phyloP scores from a whole-genome alignment of 1,140 invertebrate species.

The Bombus polaris region DNA sequence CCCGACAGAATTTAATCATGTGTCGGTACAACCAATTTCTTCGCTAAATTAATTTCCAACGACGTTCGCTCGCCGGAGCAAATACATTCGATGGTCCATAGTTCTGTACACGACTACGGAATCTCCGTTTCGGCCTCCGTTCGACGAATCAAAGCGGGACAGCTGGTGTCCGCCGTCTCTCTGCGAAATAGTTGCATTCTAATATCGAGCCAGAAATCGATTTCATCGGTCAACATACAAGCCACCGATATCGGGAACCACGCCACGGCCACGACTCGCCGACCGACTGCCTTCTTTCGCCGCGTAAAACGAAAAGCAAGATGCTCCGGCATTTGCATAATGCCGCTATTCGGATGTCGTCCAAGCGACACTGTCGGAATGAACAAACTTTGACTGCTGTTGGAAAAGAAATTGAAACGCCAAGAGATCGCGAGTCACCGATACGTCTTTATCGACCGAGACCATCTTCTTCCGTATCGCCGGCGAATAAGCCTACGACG shows the following conservation, averaged over 20 bases:
- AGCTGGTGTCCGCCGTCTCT: neutral
- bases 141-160: constrained; percentile 23
- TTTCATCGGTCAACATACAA: constrained; percentile 48
- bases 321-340: constrained; percentile 7
- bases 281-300: no score
- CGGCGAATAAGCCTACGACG: neutral
- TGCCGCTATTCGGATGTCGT: constrained; percentile 1
- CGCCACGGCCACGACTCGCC: neutral
- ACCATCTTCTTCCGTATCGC: neutral
- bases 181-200: constrained; percentile 63
- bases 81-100: neutral
- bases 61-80: constrained; percentile 2
- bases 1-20: constrained; percentile 31
- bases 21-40: constrained; percentile 43
- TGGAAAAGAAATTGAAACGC: neutral
- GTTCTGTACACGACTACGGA: no score
- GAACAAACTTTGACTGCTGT: neutral
- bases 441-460: constrained; percentile 30
- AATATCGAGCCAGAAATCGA: constrained; percentile 63
- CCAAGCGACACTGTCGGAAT: neutral
- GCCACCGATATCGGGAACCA: constrained; percentile 41
- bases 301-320: neutral
- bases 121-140: constrained; percentile 20
- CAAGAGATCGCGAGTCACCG: neutral
- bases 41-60: constrained; percentile 46